These are phyloP conservation scores for Amphipyra tragopoginis DNA, from an alignment of 2,888 invertebrate species.

Conservation along the genomic window DNA sequence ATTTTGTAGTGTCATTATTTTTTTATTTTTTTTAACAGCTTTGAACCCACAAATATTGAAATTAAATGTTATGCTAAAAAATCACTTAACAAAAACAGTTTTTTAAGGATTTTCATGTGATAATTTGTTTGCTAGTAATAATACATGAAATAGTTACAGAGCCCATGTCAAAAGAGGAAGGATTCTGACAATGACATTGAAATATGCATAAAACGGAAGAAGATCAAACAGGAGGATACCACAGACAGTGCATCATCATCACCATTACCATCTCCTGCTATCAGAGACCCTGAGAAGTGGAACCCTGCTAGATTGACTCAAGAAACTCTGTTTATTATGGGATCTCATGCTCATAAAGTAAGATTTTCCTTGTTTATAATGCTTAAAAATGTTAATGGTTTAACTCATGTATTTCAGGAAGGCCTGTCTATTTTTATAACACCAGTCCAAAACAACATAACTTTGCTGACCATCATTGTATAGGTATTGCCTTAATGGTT, in stretches of 20 bases:
- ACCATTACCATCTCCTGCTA: conserved; percentile 82
- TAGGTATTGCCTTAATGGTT: too few relatives aligned
- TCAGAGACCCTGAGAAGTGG: conserved; percentile 92
- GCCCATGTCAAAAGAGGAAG: conserved; percentile 90
- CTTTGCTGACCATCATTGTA: too few relatives aligned
- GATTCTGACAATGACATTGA: conserved; percentile 91
- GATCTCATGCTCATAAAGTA: conserved; percentile 93
- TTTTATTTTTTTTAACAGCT: too few relatives aligned
- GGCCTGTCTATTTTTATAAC: too few relatives aligned
- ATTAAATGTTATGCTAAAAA: too few relatives aligned
- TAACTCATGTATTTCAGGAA: too few relatives aligned
- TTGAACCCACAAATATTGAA: too few relatives aligned
- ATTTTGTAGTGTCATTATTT: too few relatives aligned
- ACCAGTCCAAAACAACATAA: too few relatives aligned
- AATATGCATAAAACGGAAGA: conserved; percentile 80
- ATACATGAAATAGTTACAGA: conserved; percentile 76
- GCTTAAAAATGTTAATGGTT: too few relatives aligned
- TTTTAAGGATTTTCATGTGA: background rate
- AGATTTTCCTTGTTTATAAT: conserved; percentile 5
- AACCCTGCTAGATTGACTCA: conserved; percentile 92
- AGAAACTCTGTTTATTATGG: conserved; percentile 95
- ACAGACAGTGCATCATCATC: conserved; percentile 78
- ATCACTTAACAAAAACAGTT: too few relatives aligned
- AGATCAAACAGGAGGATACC: conserved; percentile 80
- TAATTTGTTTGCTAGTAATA: background rate